Conservation (phyloP, 1,140 invertebrate genomes). For the Neodiprion virginianus region DNA sequence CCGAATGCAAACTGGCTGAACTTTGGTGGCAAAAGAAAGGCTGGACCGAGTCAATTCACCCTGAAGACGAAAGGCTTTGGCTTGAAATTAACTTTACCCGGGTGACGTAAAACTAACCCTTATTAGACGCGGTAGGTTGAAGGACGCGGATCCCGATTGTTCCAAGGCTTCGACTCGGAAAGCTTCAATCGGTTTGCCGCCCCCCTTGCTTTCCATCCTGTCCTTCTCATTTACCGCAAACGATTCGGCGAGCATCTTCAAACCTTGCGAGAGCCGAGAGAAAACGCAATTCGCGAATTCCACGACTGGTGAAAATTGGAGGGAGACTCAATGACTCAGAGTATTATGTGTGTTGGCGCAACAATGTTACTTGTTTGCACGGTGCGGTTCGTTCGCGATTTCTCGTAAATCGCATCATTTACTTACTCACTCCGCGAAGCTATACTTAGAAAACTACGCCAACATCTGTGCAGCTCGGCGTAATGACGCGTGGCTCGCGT, state of each 20-base stretch:
- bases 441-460: constrained; percentile 50
- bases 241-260: too few species aligned
- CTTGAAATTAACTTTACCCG: constrained; percentile 34
- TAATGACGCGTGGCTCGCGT: neutral
- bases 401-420: constrained; percentile 3
- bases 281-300: too few species aligned
- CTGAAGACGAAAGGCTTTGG: neutral
- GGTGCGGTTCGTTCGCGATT: neutral
- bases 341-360: neutral
- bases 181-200: neutral
- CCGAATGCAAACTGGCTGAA: neutral
- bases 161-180: neutral
- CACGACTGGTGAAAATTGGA: too few species aligned
- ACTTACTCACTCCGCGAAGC: constrained; percentile 35
- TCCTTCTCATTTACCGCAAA: too few species aligned
- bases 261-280: too few species aligned
- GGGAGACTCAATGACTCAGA: too few species aligned
- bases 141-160: neutral
- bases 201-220: too few species aligned
- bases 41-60: neutral
- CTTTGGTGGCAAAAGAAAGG: neutral
- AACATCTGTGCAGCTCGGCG: constrained; percentile 43
- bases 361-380: neutral
- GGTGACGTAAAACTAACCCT: constrained; percentile 34
- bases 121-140: constrained; percentile 33